Conservation (phyloP, 2,797 vertebrate species). For the Pangasius larnaudii region DNA sequence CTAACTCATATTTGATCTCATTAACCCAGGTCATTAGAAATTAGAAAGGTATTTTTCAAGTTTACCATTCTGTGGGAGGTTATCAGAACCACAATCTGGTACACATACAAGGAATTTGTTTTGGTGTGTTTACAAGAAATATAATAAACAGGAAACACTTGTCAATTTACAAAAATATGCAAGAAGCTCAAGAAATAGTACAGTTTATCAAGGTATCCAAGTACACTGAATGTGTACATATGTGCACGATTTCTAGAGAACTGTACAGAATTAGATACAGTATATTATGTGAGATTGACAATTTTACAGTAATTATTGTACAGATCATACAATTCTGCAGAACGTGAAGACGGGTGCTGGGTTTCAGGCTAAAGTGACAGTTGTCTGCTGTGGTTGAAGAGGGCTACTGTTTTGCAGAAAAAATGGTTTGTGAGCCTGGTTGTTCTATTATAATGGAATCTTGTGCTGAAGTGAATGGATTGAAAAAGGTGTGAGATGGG, state of each 20-base stretch:
- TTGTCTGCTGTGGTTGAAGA: background rate
- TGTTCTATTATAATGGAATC: slow-evolving; percentile 6
- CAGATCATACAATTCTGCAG: background rate
- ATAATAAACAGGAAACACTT: background rate
- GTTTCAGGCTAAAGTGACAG: background rate
- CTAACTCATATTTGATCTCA: slow-evolving; percentile 75
- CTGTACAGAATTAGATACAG: background rate
- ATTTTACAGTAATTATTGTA: background rate
- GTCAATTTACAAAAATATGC: background rate
- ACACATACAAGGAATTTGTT: background rate
- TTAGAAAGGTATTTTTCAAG: slow-evolving; percentile 77
- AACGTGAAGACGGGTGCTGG: background rate
- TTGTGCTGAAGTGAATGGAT: slow-evolving; percentile 1
- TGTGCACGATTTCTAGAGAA: background rate
- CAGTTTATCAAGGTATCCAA: background rate
- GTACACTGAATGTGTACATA: background rate
- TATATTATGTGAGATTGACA: background rate
- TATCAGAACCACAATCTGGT: slow-evolving; percentile 1
- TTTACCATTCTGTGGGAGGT: slow-evolving; percentile 7
- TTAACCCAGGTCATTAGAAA: slow-evolving; percentile 65
- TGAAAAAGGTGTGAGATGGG: background rate
- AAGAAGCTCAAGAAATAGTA: background rate
- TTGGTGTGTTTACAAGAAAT: background rate
- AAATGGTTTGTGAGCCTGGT: background rate
- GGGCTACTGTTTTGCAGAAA: background rate